Base-by-base conservation (phyloP, 2,888 invertebrate genomes). In the Meta bourneti region DNA sequence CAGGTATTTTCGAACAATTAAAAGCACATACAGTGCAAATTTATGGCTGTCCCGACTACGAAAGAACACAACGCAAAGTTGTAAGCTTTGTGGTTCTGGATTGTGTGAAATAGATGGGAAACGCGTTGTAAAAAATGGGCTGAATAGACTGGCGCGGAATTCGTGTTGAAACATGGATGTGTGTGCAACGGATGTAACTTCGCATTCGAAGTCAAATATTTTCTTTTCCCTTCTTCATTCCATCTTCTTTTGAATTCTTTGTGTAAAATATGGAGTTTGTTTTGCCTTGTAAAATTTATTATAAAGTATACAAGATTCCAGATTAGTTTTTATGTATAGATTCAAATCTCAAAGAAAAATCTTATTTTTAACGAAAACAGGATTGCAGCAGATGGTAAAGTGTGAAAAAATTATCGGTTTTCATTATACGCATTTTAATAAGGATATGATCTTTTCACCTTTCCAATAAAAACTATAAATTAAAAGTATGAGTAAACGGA, bases 1-100 rank as follows among this genome's bases (percentile, higher is more conserved):
- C 48, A 52, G 70, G 48, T 49, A 49, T 79, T 71, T 85, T 77
- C 34, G 7, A 20, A 78, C 86, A 86, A 86, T 86, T 86, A 86
- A 79, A 79, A 34, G 54, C 52, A 11, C 54, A 49, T 34, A 20
- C 19, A 20, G 69, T 7, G 77, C 20, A 79, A 79, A 87, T 87
- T 87, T 87, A 87, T 87, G 52, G 79, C 71, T 87, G 71, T 87
- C 61, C 49, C 19, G 0, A 48, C 11, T n/a, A 75, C 11, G 52
- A 77, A 74, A 51, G 72, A n/a, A 34, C 49, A 16, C 49, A 51
- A 51, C 13, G 48, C 1, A 75, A 75, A 48, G 61, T 61, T 61
- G 61, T 61, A 61, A 6, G 61, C 13, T 61, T 61, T 61, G 61
- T 61, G 8, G 61, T 61, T 61, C 13, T 61, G 61, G 61, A 13